phyloP scores from a whole-genome alignment of 2,888 invertebrate species.

The Oligia latruncula region DNA sequence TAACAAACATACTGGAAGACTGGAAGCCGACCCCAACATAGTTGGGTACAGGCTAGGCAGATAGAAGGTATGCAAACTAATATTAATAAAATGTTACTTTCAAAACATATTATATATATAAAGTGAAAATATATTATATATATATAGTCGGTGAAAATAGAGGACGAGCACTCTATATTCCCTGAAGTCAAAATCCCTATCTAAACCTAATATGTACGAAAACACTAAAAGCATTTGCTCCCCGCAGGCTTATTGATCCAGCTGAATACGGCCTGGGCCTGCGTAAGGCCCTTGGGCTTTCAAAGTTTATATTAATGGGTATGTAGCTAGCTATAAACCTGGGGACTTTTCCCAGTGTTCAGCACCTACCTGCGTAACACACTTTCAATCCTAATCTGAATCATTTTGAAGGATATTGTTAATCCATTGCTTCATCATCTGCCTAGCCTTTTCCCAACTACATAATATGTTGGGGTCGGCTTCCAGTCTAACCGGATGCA shows the following conservation, averaged over 20 bases:
- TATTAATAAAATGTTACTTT: no score
- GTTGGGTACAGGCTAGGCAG: no score
- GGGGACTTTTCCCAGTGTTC: no score
- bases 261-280: not conserved
- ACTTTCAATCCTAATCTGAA: no score
- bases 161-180: conserved; percentile 8
- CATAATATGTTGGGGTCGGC: not conserved
- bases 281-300: not conserved
- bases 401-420: no score
- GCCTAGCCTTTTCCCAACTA: not conserved
- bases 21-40: no score
- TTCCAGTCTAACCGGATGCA: not conserved
- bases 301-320: not conserved
- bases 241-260: conserved; percentile 31
- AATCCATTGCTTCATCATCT: no score
- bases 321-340: no score
- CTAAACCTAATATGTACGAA: conserved; percentile 12
- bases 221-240: conserved; percentile 31
- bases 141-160: not conserved
- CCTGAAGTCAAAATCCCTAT: not conserved
- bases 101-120: no score
- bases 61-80: not conserved
- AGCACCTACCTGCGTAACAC: no score
- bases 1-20: no score
- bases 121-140: no score